Evolutionary conservation across 1,140 invertebrate genomes (phyloP), one percentile per base, ranked within the genome.

Genomic region (Mesaphorura yosii): DNA sequence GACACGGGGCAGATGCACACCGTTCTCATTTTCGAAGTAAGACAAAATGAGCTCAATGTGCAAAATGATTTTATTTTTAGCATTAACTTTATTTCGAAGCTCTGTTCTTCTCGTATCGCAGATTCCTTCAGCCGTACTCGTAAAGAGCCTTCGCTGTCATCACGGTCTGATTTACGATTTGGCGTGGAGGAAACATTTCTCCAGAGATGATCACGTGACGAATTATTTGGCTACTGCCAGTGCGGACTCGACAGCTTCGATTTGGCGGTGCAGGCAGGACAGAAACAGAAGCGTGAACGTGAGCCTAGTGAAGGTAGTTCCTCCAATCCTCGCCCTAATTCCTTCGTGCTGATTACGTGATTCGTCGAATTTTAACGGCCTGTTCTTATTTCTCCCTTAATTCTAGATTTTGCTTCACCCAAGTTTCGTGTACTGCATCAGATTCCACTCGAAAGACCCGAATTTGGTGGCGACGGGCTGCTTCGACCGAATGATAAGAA

Each of bases 141-240:
- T 58, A 7, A 51, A 41, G 40, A 55, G 40, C 34, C 44, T 63
- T 2, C 40, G 58, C 42, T 77, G 76, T 23, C 78, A 80, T 63
- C 75, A 75, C 64, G 75, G 75, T 47, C 73, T 81, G 55, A 71
- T 82, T 20, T 82, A 83, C 65, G 73, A 75, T 27, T 57, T 82
- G 14, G 68, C 70, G 42, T 83, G 80, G 80, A 59, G 52, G 50
- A 47, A 17, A 47, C 22, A 41, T 23, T 26, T 76, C 73, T 7
- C 37, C 31, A 12, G n/a, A 38, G 19, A 7, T 37, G n/a, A 2
- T 65, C 66, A 15, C 22, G 48, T 22, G 59, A 75, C 78, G 64
- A 70, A 68, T 19, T 68, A 70, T 48, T 57, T 83, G 14, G 60
- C 78, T 22, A 76, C 78, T 41, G 75, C 77, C 3, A 81, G 79